A percentile compares a stretch with the other conserved stretches of the same genome.
These are phyloP conservation scores for Augochlorella aurata DNA, from an alignment of 2,888 invertebrate genomes.

Conservation along the genomic window DNA sequence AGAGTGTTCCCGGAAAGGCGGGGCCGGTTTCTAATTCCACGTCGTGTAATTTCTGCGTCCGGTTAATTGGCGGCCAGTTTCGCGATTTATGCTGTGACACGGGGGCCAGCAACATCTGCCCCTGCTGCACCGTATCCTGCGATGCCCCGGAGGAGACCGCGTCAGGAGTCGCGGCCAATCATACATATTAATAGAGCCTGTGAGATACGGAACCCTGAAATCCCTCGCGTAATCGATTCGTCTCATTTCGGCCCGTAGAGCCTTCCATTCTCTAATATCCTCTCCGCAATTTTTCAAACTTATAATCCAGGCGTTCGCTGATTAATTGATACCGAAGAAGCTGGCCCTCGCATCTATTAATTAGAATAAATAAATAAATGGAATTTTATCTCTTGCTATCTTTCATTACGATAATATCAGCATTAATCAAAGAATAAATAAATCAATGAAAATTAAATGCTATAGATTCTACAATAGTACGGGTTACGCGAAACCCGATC, in stretches of 20 bases:
- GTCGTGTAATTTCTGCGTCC: conserved; percentile 65
- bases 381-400: too few species aligned
- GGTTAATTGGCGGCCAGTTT: conserved; percentile 71
- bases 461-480: too few species aligned
- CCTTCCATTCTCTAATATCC: not conserved
- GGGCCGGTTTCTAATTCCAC: conserved; percentile 61
- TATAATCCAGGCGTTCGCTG: not conserved
- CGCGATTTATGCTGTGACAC: conserved; percentile 67
- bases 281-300: not conserved
- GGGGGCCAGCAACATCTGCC: conserved; percentile 57
- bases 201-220: conserved; percentile 54
- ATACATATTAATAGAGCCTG: conserved; percentile 77
- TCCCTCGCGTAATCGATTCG: conserved; percentile 62
- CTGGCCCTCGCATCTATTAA: not conserved
- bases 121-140: conserved; percentile 48
- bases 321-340: not conserved
- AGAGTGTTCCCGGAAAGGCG: conserved; percentile 24
- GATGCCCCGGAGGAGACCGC: conserved; percentile 58
- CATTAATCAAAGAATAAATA: too few species aligned
- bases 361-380: too few species aligned
- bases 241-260: conserved; percentile 17
- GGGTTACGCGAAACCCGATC: too few species aligned
- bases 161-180: conserved; percentile 70
- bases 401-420: too few species aligned
- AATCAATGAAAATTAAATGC: too few species aligned